Conservation (phyloP, 2,113 vertebrate genomes). For the Cairina moschata region DNA sequence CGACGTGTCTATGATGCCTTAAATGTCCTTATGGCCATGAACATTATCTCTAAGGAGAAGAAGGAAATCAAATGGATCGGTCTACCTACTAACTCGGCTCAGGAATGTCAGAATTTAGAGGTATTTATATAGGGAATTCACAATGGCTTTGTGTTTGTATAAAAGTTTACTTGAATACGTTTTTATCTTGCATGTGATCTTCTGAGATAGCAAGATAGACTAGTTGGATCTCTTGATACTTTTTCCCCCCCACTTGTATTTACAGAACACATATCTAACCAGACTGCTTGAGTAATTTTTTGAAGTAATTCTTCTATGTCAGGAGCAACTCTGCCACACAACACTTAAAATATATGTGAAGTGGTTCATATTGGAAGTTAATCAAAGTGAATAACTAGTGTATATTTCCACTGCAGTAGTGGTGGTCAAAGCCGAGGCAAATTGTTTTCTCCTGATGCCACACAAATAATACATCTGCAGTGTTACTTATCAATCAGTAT, state of each 20-base stretch:
- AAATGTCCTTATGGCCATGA: conserved; percentile 99
- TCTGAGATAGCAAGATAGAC: not conserved
- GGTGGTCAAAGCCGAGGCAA: not conserved
- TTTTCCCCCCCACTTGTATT: not conserved
- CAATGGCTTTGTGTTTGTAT: not conserved
- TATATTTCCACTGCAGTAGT: not conserved
- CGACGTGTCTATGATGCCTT: conserved; percentile 97
- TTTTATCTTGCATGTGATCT: not conserved
- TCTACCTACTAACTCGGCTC: conserved; percentile 97
- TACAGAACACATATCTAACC: not conserved
- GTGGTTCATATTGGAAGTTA: not conserved
- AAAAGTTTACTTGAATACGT: not conserved
- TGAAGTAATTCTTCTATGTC: not conserved
- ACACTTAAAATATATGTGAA: not conserved
- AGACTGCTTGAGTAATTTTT: not conserved
- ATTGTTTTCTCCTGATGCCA: not conserved
- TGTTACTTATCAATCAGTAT: not conserved
- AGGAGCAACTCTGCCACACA: not conserved
- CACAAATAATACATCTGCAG: not conserved
- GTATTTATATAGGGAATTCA: conserved; percentile 60
- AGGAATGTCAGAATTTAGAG: conserved; percentile 99
- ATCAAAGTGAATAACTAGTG: not conserved
- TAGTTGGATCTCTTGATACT: not conserved
- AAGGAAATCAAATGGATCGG: conserved; percentile 99
- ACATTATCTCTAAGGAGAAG: conserved; percentile 99